Percentiles rank a stretch among this genome's conserved stretches.
Conservation (phyloP, 2,888 invertebrate genomes). For the Ochropacha duplaris region DNA sequence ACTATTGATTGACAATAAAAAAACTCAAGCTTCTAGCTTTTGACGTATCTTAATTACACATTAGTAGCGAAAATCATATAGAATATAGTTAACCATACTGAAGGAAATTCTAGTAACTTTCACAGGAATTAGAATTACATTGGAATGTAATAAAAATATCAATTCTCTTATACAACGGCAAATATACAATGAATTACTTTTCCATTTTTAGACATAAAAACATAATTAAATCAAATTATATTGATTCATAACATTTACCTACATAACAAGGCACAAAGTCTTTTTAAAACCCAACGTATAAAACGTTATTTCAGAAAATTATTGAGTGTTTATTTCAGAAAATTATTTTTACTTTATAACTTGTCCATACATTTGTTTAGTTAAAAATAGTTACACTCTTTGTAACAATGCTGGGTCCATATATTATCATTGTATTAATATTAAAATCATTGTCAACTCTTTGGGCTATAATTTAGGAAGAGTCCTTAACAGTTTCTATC, state of each 20-base stretch:
- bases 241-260: neutral
- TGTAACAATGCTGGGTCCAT: neutral
- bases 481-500: slow-evolving; percentile 43
- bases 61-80: slow-evolving; percentile 2
- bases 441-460: slow-evolving; percentile 43
- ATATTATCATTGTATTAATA: slow-evolving; percentile 25
- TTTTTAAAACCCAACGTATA: neutral
- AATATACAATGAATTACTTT: neutral
- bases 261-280: neutral
- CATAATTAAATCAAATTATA: neutral
- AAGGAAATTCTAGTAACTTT: slow-evolving; percentile 1
- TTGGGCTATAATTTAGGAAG: slow-evolving; percentile 60
- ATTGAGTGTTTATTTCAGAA: neutral
- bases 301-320: too few relatives aligned
- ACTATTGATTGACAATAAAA: neutral
- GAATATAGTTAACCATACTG: neutral
- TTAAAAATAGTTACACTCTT: neutral
- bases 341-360: neutral
- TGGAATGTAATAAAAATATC: neutral
- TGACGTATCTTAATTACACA: neutral
- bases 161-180: neutral
- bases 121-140: neutral
- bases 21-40: neutral
- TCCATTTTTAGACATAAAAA: neutral
- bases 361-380: neutral